Percentiles rank a stretch among this genome's conserved stretches.
These are phyloP conservation scores for Stichodactyla helianthus DNA, from an alignment of 64 coral and sea anemone species.

Conservation along the genomic window DNA sequence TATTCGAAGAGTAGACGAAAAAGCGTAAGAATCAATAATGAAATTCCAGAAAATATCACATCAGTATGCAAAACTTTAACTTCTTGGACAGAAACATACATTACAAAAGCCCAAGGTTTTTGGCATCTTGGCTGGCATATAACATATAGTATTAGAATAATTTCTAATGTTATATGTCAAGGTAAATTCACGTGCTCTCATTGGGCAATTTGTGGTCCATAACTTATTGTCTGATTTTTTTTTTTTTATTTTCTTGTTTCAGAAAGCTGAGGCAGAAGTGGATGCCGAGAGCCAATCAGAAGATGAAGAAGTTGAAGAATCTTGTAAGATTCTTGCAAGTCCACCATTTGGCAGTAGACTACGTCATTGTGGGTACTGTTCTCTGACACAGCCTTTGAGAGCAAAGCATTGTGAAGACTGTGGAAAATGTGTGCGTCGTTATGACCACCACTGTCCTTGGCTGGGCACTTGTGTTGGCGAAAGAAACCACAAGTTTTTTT, in stretches of 20 bases:
- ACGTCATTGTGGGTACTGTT: slow-evolving; percentile 92
- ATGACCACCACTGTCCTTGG: slow-evolving; percentile 99
- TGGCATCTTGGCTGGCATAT: too few species aligned
- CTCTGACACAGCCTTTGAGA: slow-evolving; percentile 82
- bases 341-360: slow-evolving; percentile 87
- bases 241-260: background rate
- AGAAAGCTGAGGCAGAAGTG: slow-evolving; percentile 56
- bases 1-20: too few species aligned
- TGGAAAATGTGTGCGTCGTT: slow-evolving; percentile 87
- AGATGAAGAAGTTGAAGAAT: slow-evolving; percentile 72
- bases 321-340: slow-evolving; percentile 81
- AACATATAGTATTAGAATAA: too few species aligned
- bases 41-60: too few species aligned
- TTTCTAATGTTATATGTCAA: too few species aligned
- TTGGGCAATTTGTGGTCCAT: too few species aligned
- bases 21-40: too few species aligned
- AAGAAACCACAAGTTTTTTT: slow-evolving; percentile 98
- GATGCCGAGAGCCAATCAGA: slow-evolving; percentile 49
- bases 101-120: too few species aligned
- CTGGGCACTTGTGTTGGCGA: slow-evolving; percentile 97
- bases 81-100: too few species aligned
- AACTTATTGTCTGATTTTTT: too few species aligned
- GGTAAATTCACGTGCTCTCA: too few species aligned
- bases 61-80: too few species aligned
- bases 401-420: slow-evolving; percentile 99